These are phyloP conservation scores for Agelas oroides DNA, from an alignment of 37 sponge, comb jelly and placozoan genomes.

Conservation along the genomic window DNA sequence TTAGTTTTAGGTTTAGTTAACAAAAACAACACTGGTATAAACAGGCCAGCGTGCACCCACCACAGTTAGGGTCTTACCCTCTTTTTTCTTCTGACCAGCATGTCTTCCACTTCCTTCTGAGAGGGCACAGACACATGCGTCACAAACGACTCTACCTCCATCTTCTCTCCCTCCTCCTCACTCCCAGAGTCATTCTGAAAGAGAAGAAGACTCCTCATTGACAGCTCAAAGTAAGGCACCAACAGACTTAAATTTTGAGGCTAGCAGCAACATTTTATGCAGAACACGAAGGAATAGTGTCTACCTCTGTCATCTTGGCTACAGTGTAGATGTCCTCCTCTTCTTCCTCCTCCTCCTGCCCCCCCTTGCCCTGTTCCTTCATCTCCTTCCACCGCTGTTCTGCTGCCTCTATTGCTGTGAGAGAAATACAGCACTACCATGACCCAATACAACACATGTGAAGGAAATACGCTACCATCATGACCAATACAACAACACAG, in stretches of 20 bases:
- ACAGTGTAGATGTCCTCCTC: slow-evolving; percentile 89
- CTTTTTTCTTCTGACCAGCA: slow-evolving; percentile 88
- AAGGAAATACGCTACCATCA: too few species aligned
- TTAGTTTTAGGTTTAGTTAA: too few species aligned
- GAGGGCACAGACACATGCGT: slow-evolving; percentile 81
- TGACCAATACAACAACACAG: too few species aligned
- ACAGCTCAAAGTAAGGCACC: neutral
- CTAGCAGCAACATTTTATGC: too few species aligned
- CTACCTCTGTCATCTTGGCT: slow-evolving; percentile 33
- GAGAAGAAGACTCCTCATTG: neutral
- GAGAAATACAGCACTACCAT: too few species aligned
- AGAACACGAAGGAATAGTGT: neutral
- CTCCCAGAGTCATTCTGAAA: neutral
- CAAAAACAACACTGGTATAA: too few species aligned
- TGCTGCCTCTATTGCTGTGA: slow-evolving; percentile 67
- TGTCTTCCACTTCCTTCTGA: slow-evolving; percentile 92
- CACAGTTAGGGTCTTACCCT: too few species aligned
- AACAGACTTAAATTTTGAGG: neutral
- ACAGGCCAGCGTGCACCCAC: too few species aligned
- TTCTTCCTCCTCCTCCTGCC: slow-evolving; percentile 42
- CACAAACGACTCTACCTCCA: slow-evolving; percentile 45
- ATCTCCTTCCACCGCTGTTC: slow-evolving; percentile 78
- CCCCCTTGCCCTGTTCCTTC: slow-evolving; percentile 46
- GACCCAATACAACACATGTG: too few species aligned
- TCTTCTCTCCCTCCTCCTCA: slow-evolving; percentile 46